Conservation (phyloP, 2,888 invertebrate species). For the Busseola fusca region DNA sequence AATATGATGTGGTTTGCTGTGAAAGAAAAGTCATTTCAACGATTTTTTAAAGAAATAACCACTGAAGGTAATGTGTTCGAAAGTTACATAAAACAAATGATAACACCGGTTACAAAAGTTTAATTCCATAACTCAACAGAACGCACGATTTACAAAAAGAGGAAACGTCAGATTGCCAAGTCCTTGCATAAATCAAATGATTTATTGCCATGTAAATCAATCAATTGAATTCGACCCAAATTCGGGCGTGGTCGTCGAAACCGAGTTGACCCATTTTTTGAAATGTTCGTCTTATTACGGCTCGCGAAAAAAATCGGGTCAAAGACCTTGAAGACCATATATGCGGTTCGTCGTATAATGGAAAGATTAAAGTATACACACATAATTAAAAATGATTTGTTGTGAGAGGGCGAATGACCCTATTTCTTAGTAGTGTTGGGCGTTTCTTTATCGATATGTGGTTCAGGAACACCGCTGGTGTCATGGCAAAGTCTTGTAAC, state of each 20-base stretch:
- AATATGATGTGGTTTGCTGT: neutral
- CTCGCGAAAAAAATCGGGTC: conserved; percentile 73
- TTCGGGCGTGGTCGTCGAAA: conserved; percentile 69
- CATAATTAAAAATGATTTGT: conserved; percentile 88
- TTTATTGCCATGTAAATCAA: conserved; percentile 68
- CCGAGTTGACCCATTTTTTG: conserved; percentile 82
- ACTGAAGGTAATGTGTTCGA: neutral
- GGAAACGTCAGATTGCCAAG: conserved; percentile 46
- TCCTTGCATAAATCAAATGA: conserved; percentile 55
- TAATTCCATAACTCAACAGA: conserved; percentile 16
- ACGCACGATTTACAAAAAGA: conserved; percentile 38
- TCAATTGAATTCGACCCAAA: conserved; percentile 80
- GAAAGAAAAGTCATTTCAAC: neutral
- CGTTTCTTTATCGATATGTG: conserved; percentile 49
- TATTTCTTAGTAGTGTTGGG: conserved; percentile 78
- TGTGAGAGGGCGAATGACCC: conserved; percentile 84
- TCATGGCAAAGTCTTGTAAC: neutral
- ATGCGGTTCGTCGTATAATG: conserved; percentile 77
- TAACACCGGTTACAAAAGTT: conserved; percentile 8
- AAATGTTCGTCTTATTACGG: conserved; percentile 70
- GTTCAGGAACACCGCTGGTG: neutral
- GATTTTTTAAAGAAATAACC: neutral
- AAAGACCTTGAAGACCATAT: conserved; percentile 72
- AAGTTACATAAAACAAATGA: conserved; percentile 24
- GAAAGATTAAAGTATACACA: conserved; percentile 84